Evolutionary conservation across 2,113 vertebrate genomes (phyloP), one percentile per base, ranked within the genome.

Genomic region (Cercocebus atys): DNA sequence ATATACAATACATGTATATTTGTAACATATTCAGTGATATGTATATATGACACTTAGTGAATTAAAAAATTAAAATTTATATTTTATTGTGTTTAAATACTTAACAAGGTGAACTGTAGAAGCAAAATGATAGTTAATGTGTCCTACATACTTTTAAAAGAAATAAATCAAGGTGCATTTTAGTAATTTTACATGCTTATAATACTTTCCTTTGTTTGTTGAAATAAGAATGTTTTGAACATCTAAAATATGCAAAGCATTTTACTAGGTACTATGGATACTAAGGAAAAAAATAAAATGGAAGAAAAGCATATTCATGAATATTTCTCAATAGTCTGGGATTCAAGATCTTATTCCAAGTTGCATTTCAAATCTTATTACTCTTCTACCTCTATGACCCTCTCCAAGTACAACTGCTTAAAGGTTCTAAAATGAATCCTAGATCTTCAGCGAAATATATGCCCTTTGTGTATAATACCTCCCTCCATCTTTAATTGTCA

Each of bases 81-180:
- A 85, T 94, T 75, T 75, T 30, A 64, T 47, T 96, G 7, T 79
- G 7, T 79, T 87, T 92, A 94, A 90, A 79, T 89, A 80, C 14
- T 97, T 85, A 73, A 73, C 38, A 88, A 92, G 93, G 64, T 86
- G 8, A 94, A 76, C 18, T 35, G 30, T 32, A 40, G 17, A 40
- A 95, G 8, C 20, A 87, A 91, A 97, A 89, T 30, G 13, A 79
- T 25, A 82, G 5, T 50, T 76, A 45, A 18, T 72, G 1, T 52
- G 23, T 72, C 14, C 1, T 90, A 70, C 25, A 35, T 90, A 66
- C 1, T 75, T 96, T 70, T 79, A 93, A 87, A 89, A 73, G 2
- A 81, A 87, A 75, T 59, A 79, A 82, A 81, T 38, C 1, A 50
- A n/a, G 70, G 22, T 57, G 3, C 8, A 85, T 64, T 82, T 87